Evolutionary conservation across 2,888 invertebrate species (phyloP), one percentile per base, ranked within the genome.

Genomic region (Mythimna lalbum): DNA sequence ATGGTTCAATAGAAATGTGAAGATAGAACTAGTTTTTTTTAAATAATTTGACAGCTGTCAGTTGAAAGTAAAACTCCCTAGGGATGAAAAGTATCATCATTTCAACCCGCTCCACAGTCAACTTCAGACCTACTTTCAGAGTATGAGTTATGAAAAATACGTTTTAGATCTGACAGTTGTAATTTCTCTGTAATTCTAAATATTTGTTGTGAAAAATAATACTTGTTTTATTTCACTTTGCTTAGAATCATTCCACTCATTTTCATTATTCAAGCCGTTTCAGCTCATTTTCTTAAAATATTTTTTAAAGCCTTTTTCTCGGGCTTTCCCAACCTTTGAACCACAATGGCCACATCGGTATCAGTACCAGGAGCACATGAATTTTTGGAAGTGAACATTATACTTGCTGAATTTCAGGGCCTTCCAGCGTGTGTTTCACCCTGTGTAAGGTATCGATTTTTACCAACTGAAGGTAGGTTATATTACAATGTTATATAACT

Each of bases 381-480:
- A 62, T 71, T 43, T 43, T 23, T 9, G 56, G 21, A 71, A 71
- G 71, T 43, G 12, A 14, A 23, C 4, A 69, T 55, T 19, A 36
- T 39, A 31, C 53, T 47, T 36, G n/a, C 36, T 55, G 53, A 56
- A 60, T 49, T 71, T 71, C 47, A 60, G 53, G 27, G 27, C n/a
- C 43, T 47, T 60, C 36, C 23, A 55, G 23, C 49, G 31, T 31
- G 36, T 49, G 36, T 67, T 39, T 55, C 53, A 47, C 27, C 27
- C 69, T 39, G 21, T 19, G 36, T 56, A 59, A 57, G 31, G 27
- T 63, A 59, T 59, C 43, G 73, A 59, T 72, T 62, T 72, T 50
- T n/a, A 50, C 36, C 10, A 49, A 23, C 7, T 55, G 71, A 49
- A 36, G 23, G n/a, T 9, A 33, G 17, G 7, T 47, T 36, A 53